Percentiles rank a stretch among this genome's conserved stretches.
phyloP scores from a whole-genome alignment of 2,888 invertebrate species.

The Isotomurus palustris region DNA sequence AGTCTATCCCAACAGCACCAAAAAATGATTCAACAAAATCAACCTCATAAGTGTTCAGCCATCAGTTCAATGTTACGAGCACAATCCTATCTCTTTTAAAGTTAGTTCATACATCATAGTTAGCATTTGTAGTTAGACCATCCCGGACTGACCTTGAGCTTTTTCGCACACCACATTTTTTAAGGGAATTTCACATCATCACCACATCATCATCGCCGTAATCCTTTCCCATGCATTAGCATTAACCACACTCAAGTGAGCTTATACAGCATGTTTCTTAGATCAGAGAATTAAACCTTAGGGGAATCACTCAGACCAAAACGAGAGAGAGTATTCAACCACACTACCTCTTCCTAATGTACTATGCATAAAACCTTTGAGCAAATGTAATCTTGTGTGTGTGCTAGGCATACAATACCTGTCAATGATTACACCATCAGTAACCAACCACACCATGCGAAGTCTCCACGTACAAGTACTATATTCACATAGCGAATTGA shows the following conservation, averaged over 20 bases:
- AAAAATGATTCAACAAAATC: too few species aligned
- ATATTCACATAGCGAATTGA: too few species aligned
- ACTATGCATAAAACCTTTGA: too few species aligned
- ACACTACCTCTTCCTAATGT: background rate
- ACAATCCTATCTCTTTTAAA: background rate
- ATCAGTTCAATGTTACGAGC: constrained; percentile 1
- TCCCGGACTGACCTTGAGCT: constrained; percentile 39
- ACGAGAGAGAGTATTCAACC: background rate
- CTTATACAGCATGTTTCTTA: constrained; percentile 4
- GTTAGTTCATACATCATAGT: background rate
- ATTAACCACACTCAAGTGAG: constrained; percentile 5
- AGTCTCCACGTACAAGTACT: too few species aligned
- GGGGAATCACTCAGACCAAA: background rate
- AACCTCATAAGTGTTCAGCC: constrained; percentile 1
- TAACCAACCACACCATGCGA: too few species aligned
- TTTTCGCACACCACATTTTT: constrained; percentile 37
- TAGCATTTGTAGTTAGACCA: constrained; percentile 1
- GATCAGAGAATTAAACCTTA: background rate
- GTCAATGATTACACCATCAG: too few species aligned
- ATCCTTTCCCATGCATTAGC: too few species aligned
- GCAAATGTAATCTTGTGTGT: too few species aligned
- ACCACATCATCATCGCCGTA: too few species aligned
- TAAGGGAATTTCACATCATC: constrained; percentile 17
- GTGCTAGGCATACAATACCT: too few species aligned
- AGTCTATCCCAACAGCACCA: too few species aligned